phyloP scores from a whole-genome alignment of 2,888 invertebrate species.

The Cryptocephalus moraei region DNA sequence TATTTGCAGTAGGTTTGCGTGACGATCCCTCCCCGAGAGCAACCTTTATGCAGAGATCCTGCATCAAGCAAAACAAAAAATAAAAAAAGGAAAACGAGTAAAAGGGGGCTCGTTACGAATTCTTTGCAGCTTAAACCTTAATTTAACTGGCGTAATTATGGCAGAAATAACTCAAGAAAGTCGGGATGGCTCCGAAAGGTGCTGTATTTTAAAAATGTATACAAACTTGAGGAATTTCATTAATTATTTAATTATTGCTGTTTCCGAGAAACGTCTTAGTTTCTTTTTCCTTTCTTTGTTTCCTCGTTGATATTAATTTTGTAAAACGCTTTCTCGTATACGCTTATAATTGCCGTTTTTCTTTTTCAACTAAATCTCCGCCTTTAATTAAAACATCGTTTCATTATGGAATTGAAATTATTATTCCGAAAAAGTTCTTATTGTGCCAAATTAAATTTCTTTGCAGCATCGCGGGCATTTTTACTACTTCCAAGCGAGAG shows the following conservation, averaged over 20 bases:
- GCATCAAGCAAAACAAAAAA: no score
- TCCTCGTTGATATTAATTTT: slow-evolving; percentile 26
- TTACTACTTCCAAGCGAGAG: no score
- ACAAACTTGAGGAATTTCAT: slow-evolving; percentile 34
- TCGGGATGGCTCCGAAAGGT: slow-evolving; percentile 25
- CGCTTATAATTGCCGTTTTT: slow-evolving; percentile 10
- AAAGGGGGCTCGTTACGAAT: no score
- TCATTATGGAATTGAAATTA: not conserved
- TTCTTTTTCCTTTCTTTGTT: slow-evolving; percentile 23
- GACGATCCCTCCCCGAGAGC: no score
- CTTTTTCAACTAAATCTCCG: slow-evolving; percentile 12
- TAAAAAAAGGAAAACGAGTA: no score
- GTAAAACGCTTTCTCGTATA: slow-evolving; percentile 19
- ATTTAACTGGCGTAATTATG: no score
- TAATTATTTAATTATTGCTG: slow-evolving; percentile 36
- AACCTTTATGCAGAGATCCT: no score
- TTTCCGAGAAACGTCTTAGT: slow-evolving; percentile 26
- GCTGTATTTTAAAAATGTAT: slow-evolving; percentile 33
- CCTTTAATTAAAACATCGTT: slow-evolving; percentile 13
- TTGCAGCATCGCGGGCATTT: no score
- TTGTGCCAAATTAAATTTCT: not conserved
- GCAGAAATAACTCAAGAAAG: not conserved
- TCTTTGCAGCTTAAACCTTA: no score
- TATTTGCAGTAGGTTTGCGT: no score
- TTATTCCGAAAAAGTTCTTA: not conserved